A percentile compares a stretch with the other conserved stretches of the same genome.
Conservation (phyloP, 1,140 invertebrate species). For the Orchesella cincta region DNA sequence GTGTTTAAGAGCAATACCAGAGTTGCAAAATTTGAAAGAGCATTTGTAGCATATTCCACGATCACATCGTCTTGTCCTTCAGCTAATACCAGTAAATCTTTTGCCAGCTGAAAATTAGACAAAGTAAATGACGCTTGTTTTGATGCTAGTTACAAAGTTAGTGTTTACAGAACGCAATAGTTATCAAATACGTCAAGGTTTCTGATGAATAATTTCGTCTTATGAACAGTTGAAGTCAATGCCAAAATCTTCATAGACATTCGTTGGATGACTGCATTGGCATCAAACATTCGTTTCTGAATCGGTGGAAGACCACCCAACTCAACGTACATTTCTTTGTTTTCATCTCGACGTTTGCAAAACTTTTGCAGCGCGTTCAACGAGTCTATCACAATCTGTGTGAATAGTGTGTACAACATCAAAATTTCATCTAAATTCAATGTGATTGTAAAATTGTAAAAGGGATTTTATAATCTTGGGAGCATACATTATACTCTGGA, state of each 20-base stretch:
- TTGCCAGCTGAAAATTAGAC: too few species aligned
- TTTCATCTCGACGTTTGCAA: conserved; percentile 36
- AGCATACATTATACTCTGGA: conserved; percentile 40
- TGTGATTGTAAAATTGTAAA: too few species aligned
- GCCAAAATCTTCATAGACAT: conserved; percentile 42
- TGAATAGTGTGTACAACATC: background rate
- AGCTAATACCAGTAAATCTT: conserved; percentile 28
- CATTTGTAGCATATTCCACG: conserved; percentile 40
- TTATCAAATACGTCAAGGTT: background rate
- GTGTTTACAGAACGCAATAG: background rate
- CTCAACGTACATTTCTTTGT: conserved; percentile 34
- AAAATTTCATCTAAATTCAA: background rate
- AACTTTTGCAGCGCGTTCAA: conserved; percentile 44
- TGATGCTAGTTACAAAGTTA: too few species aligned
- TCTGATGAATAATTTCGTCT: conserved; percentile 5
- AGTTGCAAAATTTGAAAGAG: conserved; percentile 31
- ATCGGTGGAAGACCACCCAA: conserved; percentile 31
- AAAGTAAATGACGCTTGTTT: too few species aligned
- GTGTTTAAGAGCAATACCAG: too few species aligned
- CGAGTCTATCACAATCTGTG: conserved; percentile 42
- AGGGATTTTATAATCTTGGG: too few species aligned
- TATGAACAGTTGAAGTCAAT: conserved; percentile 28
- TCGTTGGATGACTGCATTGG: conserved; percentile 38
- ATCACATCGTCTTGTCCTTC: conserved; percentile 36
- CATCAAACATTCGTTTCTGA: conserved; percentile 21